A percentile compares a stretch with the other conserved stretches of the same genome.
These are phyloP conservation scores for Chiloscyllium punctatum DNA, from an alignment of 2,797 vertebrate species.

Conservation along the genomic window DNA sequence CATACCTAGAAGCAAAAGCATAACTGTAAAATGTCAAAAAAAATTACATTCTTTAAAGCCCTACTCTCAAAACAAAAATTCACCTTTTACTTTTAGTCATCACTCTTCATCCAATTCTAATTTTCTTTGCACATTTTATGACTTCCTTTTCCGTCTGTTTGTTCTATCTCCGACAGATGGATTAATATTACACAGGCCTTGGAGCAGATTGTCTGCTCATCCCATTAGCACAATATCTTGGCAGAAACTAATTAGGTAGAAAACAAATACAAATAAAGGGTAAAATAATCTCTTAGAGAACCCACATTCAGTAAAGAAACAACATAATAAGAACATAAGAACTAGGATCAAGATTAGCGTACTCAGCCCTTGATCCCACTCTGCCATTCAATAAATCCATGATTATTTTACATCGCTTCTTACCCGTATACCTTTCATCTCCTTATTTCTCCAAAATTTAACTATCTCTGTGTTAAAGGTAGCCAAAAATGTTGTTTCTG, in stretches of 20 bases:
- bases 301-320: background rate
- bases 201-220: background rate
- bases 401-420: too few relatives aligned
- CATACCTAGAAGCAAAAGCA: background rate
- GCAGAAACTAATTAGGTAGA: constrained; percentile 1
- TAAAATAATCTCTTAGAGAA: background rate
- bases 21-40: background rate
- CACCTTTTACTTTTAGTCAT: background rate
- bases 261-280: background rate
- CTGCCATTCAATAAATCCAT: too few relatives aligned
- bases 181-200: background rate
- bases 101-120: background rate
- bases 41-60: background rate
- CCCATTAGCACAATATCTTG: constrained; percentile 3
- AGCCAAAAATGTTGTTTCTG: too few relatives aligned
- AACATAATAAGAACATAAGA: background rate
- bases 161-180: background rate
- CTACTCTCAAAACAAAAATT: background rate
- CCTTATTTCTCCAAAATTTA: too few relatives aligned
- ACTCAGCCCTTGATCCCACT: too few relatives aligned
- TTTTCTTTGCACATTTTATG: background rate
- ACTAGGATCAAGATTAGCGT: too few relatives aligned
- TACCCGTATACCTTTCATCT: too few relatives aligned
- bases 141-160: background rate
- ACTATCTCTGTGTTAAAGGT: too few relatives aligned